Conservation (phyloP, 2,888 invertebrate species). For the Peribatodes rhomboidaria region DNA sequence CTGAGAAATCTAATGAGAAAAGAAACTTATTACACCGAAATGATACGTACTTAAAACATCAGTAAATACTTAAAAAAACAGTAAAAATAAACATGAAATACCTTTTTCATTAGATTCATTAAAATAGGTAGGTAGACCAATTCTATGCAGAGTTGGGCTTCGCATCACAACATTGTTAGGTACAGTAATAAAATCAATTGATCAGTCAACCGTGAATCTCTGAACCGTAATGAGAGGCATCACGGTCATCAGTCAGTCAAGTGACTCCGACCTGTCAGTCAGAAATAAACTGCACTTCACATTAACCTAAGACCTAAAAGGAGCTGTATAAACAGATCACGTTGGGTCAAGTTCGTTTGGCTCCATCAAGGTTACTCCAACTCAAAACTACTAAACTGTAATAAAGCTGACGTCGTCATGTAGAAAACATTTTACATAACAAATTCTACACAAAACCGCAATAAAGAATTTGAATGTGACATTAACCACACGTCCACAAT, state of each 20-base stretch:
- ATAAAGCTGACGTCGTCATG: conserved; percentile 25
- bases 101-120: no score
- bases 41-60: not conserved
- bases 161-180: not conserved
- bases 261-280: conserved; percentile 22
- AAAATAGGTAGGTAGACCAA: no score
- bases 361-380: conserved; percentile 55
- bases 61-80: no score
- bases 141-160: no score
- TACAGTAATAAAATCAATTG: not conserved
- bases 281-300: conserved; percentile 27
- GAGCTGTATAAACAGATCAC: conserved; percentile 42
- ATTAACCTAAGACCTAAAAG: conserved; percentile 43
- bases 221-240: conserved; percentile 25
- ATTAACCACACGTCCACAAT: conserved; percentile 39
- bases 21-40: not conserved
- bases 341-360: conserved; percentile 63
- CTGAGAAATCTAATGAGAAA: not conserved
- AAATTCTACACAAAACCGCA: conserved; percentile 32
- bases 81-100: no score
- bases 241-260: conserved; percentile 34
- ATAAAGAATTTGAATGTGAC: conserved; percentile 42
- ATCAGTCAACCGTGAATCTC: conserved; percentile 11
- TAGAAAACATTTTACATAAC: conserved; percentile 39
- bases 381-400: conserved; percentile 3